A percentile compares a stretch with the other conserved stretches of the same genome.
phyloP scores from a whole-genome alignment of 1,140 invertebrate species.

The Diabrotica virgifera region DNA sequence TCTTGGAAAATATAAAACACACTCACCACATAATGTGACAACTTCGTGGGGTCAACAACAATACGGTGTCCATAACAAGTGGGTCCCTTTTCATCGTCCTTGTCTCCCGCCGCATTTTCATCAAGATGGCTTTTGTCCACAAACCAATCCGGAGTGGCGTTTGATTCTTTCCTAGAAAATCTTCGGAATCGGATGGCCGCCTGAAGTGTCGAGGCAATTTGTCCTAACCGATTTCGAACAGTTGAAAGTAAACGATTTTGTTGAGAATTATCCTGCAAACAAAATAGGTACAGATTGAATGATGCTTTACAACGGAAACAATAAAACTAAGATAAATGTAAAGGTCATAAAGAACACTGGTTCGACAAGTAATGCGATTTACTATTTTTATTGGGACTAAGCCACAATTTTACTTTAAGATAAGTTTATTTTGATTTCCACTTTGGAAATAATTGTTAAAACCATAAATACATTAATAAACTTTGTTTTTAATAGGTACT shows the following conservation, averaged over 20 bases:
- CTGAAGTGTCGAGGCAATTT: conserved; percentile 42
- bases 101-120: conserved; percentile 46
- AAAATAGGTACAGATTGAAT: conserved; percentile 4
- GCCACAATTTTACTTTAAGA: no score
- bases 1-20: not conserved
- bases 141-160: conserved; percentile 57
- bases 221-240: conserved; percentile 40
- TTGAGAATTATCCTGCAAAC: conserved; percentile 40
- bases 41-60: conserved; percentile 61
- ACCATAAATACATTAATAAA: no score
- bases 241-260: conserved; percentile 38
- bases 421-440: no score
- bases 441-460: no score
- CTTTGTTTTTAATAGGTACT: no score
- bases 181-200: conserved; percentile 45
- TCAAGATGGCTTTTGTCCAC: conserved; percentile 56
- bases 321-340: no score
- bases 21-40: conserved; percentile 59
- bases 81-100: conserved; percentile 38
- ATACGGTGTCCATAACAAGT: conserved; percentile 56
- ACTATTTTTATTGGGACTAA: no score
- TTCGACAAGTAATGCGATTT: no score
- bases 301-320: no score
- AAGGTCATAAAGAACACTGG: no score
- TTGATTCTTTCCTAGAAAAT: conserved; percentile 35